Evolutionary conservation across 2,888 invertebrate species (phyloP).

Genomic region (Heteropelma amictum): DNA sequence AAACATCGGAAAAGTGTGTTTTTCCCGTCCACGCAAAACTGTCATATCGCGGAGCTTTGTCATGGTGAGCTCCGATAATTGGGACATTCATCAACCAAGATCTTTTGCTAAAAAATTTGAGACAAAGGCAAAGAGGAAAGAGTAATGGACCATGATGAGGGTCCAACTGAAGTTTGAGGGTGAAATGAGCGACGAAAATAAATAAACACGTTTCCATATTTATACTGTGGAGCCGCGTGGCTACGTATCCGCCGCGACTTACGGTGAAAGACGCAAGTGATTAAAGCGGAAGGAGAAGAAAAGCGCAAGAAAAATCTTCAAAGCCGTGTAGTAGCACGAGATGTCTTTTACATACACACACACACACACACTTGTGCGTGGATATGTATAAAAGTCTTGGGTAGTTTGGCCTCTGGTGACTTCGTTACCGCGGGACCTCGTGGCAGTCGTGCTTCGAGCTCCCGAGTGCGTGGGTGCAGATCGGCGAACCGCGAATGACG

Average conservation of each 20-base stretch:
- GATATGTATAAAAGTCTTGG: no score
- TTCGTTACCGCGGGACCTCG: constrained; percentile 47
- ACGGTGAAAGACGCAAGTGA: background rate
- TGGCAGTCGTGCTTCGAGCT: constrained; percentile 44
- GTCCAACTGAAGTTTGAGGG: background rate
- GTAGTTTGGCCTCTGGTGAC: constrained; percentile 48
- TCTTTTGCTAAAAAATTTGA: no score
- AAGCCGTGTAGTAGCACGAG: constrained; percentile 34
- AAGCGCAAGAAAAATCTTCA: constrained; percentile 36
- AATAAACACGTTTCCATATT: constrained; percentile 1
- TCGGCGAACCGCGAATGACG: constrained; percentile 60
- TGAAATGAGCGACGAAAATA: background rate
- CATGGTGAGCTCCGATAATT: no score
- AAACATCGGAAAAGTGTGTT: no score
- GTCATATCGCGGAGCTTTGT: no score
- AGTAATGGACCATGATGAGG: no score
- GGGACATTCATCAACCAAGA: no score
- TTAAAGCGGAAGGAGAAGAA: background rate
- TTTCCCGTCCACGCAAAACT: no score
- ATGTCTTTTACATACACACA: background rate
- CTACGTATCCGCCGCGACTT: background rate
- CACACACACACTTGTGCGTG: background rate
- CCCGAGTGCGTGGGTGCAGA: constrained; percentile 64
- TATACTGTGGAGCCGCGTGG: background rate
- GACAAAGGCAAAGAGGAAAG: no score